Evolutionary conservation across 2,797 vertebrate species (phyloP).

Genomic region (Enteromius fasciolatus): DNA sequence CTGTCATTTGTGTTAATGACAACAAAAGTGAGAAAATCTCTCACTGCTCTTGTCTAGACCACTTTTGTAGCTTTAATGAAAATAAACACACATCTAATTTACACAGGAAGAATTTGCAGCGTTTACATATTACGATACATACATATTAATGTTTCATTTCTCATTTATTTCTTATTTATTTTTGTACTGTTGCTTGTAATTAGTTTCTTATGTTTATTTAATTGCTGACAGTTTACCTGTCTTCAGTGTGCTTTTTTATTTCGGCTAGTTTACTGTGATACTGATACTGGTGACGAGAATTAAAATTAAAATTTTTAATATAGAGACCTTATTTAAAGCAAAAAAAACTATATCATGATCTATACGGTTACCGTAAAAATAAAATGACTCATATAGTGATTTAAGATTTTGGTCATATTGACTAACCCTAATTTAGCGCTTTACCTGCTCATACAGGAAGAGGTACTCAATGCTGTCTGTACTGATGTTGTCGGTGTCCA

Average conservation of each 20-base stretch:
- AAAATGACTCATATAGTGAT: background rate
- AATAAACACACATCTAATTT: too few species aligned
- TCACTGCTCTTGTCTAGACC: too few species aligned
- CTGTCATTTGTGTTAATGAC: too few species aligned
- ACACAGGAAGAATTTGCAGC: too few species aligned
- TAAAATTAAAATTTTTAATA: background rate
- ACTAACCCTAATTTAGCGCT: background rate
- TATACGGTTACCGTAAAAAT: background rate
- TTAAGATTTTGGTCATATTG: too few species aligned
- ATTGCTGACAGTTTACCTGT: too few species aligned
- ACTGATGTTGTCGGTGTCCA: constrained; percentile 86
- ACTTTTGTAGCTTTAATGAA: too few species aligned
- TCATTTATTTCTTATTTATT: background rate
- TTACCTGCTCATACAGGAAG: constrained; percentile 94
- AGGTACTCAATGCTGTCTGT: constrained; percentile 88
- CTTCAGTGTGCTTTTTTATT: background rate
- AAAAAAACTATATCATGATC: background rate
- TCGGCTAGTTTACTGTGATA: background rate
- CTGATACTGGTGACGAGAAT: background rate
- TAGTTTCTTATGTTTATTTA: background rate
- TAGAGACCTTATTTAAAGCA: background rate
- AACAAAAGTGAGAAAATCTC: too few species aligned
- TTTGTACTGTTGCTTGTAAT: background rate
- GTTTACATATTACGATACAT: too few species aligned
- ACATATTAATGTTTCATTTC: background rate